Evolutionary conservation across 64 coral and sea anemone genomes (phyloP), one percentile per base, ranked within the genome.

Genomic region (Exaiptasia diaphana): DNA sequence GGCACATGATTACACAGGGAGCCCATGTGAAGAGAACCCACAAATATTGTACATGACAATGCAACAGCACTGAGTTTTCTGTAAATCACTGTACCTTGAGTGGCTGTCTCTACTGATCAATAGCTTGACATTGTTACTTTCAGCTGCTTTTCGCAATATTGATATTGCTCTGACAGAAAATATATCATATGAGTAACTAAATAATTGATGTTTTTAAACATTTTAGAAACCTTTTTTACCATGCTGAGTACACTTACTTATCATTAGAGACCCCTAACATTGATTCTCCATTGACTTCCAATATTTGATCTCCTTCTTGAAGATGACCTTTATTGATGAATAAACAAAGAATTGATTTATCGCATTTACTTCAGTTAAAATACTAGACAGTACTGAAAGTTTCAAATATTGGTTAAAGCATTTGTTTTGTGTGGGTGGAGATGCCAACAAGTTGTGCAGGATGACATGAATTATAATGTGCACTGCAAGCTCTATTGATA

Each of bases 221-320:
- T 7, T 50, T 74, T 38, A 74, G 13, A 73, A 24, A 24, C 25
- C 11, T 9, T 46, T 0, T 10, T 73, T 45, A 11, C 5, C 41
- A 40, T 8, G 14, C 15, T n/a, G 28, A 28, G 27, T 71, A 2
- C 12, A 37, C 73, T 81, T 89, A 94, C 91, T 71, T 94, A 56
- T 89, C 91, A 89, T 94, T 89, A 30, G 91, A 88, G 8, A 94
- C 68, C 49, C 86, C 91, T 20, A 85, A 42, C 79, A 94, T 88
- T 55, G 68, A 87, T 18, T 77, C 81, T 36, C 91, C 86, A 89
- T 94, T 94, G 23, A 73, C 53, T 84, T 94, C 91, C 40, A 94
- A 89, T 23, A 94, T 58, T 38, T 89, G 85, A 33, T 94, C 91
- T 50, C 91, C 91, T 65, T 94, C 91, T 83, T 58, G 78, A 27